Conservation (phyloP, 2,888 invertebrate species). For the Minunthozetes semirufus region DNA sequence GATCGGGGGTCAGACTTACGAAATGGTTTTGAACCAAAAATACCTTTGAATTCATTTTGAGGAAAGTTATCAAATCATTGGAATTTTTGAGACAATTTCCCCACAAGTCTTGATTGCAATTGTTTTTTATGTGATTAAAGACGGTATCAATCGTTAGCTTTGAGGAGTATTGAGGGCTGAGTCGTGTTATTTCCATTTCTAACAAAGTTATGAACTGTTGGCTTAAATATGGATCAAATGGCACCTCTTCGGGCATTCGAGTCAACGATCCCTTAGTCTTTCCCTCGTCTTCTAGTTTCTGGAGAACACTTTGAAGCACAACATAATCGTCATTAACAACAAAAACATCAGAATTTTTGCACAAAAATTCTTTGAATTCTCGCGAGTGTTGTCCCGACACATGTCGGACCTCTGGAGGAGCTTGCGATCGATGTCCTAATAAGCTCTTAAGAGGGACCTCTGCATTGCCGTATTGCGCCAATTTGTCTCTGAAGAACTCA, state of each 20-base stretch:
- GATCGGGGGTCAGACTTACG: constrained; percentile 62
- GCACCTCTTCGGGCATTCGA: constrained; percentile 43
- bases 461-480: constrained; percentile 88
- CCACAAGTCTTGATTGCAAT: constrained; percentile 70
- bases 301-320: constrained; percentile 56
- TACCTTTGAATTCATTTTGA: constrained; percentile 86
- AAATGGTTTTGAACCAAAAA: constrained; percentile 89
- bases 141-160: constrained; percentile 70
- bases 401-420: constrained; percentile 92
- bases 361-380: constrained; percentile 83
- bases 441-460: constrained; percentile 96
- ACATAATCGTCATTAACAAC: constrained; percentile 74
- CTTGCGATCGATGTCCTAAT: constrained; percentile 74
- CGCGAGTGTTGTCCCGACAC: constrained; percentile 89
- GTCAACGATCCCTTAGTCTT: constrained; percentile 40
- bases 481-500: constrained; percentile 90
- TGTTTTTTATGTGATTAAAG: constrained; percentile 66
- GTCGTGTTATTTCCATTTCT: constrained; percentile 36
- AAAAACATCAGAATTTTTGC: constrained; percentile 75
- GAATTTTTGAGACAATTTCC: constrained; percentile 82
- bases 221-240: constrained; percentile 44
- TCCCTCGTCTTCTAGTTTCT: constrained; percentile 42
- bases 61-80: constrained; percentile 78
- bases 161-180: constrained; percentile 25
- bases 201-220: constrained; percentile 43